phyloP scores from a whole-genome alignment of 2,113 vertebrate genomes.

The Sinocyclocheilus grahami region DNA sequence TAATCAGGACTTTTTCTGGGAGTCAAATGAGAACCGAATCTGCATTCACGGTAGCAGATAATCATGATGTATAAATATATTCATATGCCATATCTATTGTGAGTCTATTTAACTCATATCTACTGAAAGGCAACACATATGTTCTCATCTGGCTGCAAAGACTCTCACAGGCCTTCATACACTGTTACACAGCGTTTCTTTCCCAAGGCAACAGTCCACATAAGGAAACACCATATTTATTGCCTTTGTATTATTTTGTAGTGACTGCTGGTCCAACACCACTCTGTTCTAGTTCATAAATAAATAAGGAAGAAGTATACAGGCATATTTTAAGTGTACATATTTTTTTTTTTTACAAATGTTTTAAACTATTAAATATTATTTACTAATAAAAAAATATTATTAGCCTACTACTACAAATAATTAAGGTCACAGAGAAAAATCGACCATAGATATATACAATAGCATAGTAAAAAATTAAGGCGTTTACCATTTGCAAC shows the following conservation, averaged over 20 bases:
- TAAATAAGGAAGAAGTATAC: too few relatives aligned
- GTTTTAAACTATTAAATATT: not conserved
- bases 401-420: too few relatives aligned
- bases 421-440: too few relatives aligned
- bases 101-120: not conserved
- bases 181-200: not conserved
- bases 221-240: not conserved
- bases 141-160: not conserved
- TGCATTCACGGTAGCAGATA: conserved; percentile 30
- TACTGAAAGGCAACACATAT: not conserved
- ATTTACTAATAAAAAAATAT: not conserved
- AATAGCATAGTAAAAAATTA: too few relatives aligned
- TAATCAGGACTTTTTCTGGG: not conserved
- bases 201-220: not conserved
- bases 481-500: too few relatives aligned
- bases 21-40: not conserved
- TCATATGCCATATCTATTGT: not conserved
- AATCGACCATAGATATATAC: too few relatives aligned
- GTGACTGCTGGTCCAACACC: conserved; percentile 70
- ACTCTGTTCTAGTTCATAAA: conserved; percentile 84
- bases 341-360: not conserved
- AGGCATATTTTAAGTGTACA: not conserved
- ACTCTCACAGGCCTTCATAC: not conserved
- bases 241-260: conserved; percentile 8
- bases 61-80: not conserved